phyloP scores from a whole-genome alignment of 2,888 invertebrate species.

The Cheilosia vernalis region DNA sequence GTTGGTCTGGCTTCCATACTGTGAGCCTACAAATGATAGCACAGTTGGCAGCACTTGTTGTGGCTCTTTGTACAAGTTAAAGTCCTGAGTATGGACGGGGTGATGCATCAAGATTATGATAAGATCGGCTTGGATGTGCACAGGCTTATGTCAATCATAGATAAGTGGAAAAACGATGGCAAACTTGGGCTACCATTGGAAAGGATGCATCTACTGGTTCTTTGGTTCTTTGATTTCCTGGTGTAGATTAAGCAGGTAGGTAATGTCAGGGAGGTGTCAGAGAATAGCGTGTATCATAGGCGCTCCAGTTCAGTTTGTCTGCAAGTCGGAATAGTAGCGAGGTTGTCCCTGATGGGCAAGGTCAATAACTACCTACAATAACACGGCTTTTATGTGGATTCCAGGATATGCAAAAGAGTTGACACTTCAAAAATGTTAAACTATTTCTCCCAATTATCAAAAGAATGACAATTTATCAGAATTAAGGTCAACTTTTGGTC shows the following conservation, averaged over 20 bases:
- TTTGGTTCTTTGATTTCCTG: background rate
- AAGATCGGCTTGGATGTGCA: constrained; percentile 15
- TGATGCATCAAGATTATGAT: constrained; percentile 55
- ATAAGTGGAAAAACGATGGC: background rate
- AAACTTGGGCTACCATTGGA: background rate
- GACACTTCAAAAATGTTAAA: too few relatives aligned
- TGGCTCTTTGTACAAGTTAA: constrained; percentile 31
- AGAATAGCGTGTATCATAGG: too few relatives aligned
- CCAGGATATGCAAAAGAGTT: too few relatives aligned
- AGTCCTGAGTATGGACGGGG: constrained; percentile 14
- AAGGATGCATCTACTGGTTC: background rate
- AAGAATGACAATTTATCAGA: too few relatives aligned
- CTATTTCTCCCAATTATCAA: too few relatives aligned
- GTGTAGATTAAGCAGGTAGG: background rate
- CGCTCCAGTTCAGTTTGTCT: too few relatives aligned
- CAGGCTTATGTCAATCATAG: background rate
- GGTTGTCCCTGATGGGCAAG: too few relatives aligned
- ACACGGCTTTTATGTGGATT: too few relatives aligned
- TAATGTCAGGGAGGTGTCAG: too few relatives aligned
- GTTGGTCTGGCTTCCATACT: constrained; percentile 23
- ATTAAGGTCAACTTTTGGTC: too few relatives aligned
- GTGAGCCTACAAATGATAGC: constrained; percentile 46
- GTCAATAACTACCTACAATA: too few relatives aligned
- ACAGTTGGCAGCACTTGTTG: constrained; percentile 33
- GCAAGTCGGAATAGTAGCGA: too few relatives aligned